Base-by-base conservation (phyloP, 2,797 vertebrate genomes). In the Gymnoscopelus microlampas region DNA sequence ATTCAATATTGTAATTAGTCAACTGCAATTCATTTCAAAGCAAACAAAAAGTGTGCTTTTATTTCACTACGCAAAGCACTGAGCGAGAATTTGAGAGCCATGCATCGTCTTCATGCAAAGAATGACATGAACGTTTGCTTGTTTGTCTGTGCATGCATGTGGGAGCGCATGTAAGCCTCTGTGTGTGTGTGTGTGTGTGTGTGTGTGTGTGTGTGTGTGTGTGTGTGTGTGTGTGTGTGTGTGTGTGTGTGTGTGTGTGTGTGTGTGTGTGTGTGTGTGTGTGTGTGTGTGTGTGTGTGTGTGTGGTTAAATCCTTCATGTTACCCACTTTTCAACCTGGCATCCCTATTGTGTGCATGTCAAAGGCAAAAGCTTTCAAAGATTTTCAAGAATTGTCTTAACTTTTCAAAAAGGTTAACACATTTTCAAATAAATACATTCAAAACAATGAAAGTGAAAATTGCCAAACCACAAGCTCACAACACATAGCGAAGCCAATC, bases 31-130 rank as follows among this genome's bases (percentile, higher is more conserved):
- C 14, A 54, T 72, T 84, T 78, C 24, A 71, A 70, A 76, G 68
- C 78, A 75, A 63, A 73, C 69, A 72, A 69, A 44, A 19, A 66
- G 71, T 81, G 76, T 62, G 78, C 77, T 81, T 79, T 79, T 74
- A 71, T 80, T 76, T 87, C 71, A 80, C 66, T 0, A 48, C 78
- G 78, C 64, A 85, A 81, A 82, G 82, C 84, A 84, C 75, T 77
- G 29, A 63, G 77, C 82, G 79, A 81, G 82, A 83, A 75, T 81
- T 79, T 79, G 74, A 88, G 85, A 85, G 85, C 76, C 84, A 19
- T 39, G 35, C 35, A 76, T 89, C 79, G 82, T 73, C 74, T 68
- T 76, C 71, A 80, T 80, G 75, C 74, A 72, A 80, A 84, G 80
- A 85, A 83, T 86, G 51, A 64, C 19, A 58, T n/a, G 49, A 70